Evolutionary conservation across 2,113 vertebrate genomes (phyloP), one percentile per base, ranked within the genome.

Genomic region (Theristicus caerulescens): DNA sequence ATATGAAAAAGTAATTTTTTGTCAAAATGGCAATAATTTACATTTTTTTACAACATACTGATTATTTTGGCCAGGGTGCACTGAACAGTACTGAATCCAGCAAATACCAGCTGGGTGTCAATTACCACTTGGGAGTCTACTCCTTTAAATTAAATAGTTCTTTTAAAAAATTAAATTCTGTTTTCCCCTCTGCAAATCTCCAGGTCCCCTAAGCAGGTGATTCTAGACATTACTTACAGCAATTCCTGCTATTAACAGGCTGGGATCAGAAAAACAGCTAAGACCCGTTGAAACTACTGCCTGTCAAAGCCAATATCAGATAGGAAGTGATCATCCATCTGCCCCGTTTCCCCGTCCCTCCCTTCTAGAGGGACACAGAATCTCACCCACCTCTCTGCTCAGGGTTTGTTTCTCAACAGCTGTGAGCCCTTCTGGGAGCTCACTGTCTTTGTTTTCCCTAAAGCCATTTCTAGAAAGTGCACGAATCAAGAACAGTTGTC

Each of bases 141-240:
- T 97, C 93, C 95, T 97, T 98, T 97, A 98, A 98, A 98, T 97
- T 96, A 97, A 98, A 97, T 90, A 95, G 95, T 95, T 96, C 70
- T 97, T 95, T 89, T 82, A 93, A 84, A 97, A 98, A 97, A 97
- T 95, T 96, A 93, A 98, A 96, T 97, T 97, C 88, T 76, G 46
- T 76, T 96, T 91, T 96, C 92, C 92, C 86, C 84, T 96, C 94
- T 96, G 95, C 92, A 98, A 98, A 97, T 97, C 98, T 98, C 97
- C 62, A 97, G 84, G 88, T 98, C 97, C 97, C 98, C 71, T 49
- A 85, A 98, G 97, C 97, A 98, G 98, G 98, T 98, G 98, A 98
- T 92, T 96, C 95, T 94, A 97, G 97, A 97, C 96, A 96, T 97
- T 98, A 98, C 97, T 98, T 97, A 97, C 96, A 97, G 96, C 87